Base-by-base conservation (phyloP, 2,888 invertebrate species). In the Acleris cristana region DNA sequence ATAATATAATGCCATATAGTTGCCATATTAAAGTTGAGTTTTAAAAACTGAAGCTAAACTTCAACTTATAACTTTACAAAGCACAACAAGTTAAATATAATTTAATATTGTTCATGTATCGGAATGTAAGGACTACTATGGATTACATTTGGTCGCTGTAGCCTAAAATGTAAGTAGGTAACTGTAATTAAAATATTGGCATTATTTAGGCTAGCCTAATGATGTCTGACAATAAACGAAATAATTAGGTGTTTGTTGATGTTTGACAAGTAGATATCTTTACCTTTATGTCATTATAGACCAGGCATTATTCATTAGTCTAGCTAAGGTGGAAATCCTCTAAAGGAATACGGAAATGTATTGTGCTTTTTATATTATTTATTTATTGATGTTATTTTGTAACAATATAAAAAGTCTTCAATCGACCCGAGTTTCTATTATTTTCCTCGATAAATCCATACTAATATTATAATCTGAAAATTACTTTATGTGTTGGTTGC, bases 301-400 rank as follows among this genome's bases (percentile, higher is more conserved):
- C 7, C 48, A 58, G 58, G 58, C 58, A 58, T 58, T 62, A 58
- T 49, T 58, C 52, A 58, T 48, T 67, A 58, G 54, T 63, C 70
- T 45, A 23, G 40, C 34, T 51, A 52, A 51, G 62, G 30, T 52
- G 62, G 61, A 65, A 55, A 58, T 48, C 61, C 49, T 64, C 61
- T 51, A 63, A 66, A 52, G 53, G 57, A 65, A 60, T 69, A 70
- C 69, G 40, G 58, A 61, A 70, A 69, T 66, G 64, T 79, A 84
- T 80, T 82, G 82, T 82, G 82, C 83, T 86, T 86, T 71, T 83
- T 86, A 84, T 81, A 86, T 83, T 81, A 88, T 87, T 84, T 87
- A 88, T 88, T 88, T 88, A 88, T 88, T 88, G 84, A 85, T 83
- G 86, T 85, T 87, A 86, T 82, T 84, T 85, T 83, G 79, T 83